Evolutionary conservation across 1,140 invertebrate genomes (phyloP).

Genomic region (Sarcophaga bullata): DNA sequence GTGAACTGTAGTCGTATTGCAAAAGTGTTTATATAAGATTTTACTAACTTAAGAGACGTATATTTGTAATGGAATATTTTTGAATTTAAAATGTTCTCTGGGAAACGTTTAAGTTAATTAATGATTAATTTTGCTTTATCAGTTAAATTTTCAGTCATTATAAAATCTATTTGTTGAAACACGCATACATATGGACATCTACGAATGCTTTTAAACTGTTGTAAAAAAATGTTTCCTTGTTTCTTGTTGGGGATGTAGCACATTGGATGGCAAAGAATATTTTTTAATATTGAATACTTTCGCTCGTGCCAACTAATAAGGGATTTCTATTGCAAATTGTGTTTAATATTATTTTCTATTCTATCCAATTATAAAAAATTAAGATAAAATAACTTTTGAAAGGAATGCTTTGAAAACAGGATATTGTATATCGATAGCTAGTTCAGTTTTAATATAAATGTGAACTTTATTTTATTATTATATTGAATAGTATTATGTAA

Average conservation of each 20-base stretch:
- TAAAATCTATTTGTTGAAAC: too few relatives aligned
- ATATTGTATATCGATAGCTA: slow-evolving; percentile 10
- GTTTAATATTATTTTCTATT: background rate
- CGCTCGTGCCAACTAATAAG: background rate
- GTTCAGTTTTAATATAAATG: background rate
- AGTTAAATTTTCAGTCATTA: background rate
- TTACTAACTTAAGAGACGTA: too few relatives aligned
- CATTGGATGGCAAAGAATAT: background rate
- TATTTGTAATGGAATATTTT: background rate
- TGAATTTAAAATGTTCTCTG: background rate
- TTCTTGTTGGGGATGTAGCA: background rate
- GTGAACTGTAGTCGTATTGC: background rate
- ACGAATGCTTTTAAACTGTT: background rate
- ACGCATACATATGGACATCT: too few relatives aligned
- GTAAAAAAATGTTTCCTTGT: slow-evolving; percentile 2
- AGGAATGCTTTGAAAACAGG: background rate
- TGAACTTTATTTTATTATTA: background rate
- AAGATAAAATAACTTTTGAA: background rate
- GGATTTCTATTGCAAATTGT: slow-evolving; percentile 9
- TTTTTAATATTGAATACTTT: background rate
- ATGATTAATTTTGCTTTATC: background rate
- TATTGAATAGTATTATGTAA: background rate
- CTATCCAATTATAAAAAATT: background rate
- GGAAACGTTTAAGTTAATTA: background rate
- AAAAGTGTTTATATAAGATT: background rate